Evolutionary conservation across 2,888 invertebrate genomes (phyloP).

Genomic region (Drosophila incognita): DNA sequence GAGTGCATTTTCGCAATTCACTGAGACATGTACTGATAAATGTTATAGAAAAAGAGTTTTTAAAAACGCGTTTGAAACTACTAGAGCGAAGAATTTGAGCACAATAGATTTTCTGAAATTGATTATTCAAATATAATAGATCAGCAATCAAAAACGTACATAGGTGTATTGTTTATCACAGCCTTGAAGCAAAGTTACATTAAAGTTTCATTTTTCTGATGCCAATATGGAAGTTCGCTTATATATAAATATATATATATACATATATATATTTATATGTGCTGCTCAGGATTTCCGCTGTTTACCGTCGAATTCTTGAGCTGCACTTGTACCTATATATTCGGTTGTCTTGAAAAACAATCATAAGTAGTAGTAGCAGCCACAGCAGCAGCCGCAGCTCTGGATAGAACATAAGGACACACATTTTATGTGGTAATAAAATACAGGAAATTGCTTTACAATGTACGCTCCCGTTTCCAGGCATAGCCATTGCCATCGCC

Average conservation of each 20-base stretch:
- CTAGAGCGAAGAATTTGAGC: neutral
- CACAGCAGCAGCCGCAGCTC: conserved; percentile 6
- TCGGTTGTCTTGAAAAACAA: conserved; percentile 49
- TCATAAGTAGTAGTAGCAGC: conserved; percentile 38
- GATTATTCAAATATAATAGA: neutral
- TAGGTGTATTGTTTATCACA: neutral
- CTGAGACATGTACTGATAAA: neutral
- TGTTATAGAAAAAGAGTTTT: neutral
- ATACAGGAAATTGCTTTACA: conserved; percentile 76
- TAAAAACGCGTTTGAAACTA: neutral
- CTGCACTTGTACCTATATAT: conserved; percentile 39
- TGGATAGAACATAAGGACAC: conserved; percentile 38
- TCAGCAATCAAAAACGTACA: neutral
- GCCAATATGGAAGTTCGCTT: neutral
- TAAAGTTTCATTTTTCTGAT: neutral
- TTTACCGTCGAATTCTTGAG: conserved; percentile 42
- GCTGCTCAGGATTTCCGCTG: conserved; percentile 43
- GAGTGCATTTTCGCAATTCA: neutral
- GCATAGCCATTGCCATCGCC: conserved; percentile 28
- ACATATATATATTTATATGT: conserved; percentile 1
- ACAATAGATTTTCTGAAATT: too few species aligned
- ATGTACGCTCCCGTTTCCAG: conserved; percentile 60
- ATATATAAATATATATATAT: neutral
- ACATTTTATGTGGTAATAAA: conserved; percentile 70
- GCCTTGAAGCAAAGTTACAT: neutral